These are phyloP conservation scores for Osmoderma eremita DNA, from an alignment of 2,888 invertebrate genomes.

Conservation along the genomic window DNA sequence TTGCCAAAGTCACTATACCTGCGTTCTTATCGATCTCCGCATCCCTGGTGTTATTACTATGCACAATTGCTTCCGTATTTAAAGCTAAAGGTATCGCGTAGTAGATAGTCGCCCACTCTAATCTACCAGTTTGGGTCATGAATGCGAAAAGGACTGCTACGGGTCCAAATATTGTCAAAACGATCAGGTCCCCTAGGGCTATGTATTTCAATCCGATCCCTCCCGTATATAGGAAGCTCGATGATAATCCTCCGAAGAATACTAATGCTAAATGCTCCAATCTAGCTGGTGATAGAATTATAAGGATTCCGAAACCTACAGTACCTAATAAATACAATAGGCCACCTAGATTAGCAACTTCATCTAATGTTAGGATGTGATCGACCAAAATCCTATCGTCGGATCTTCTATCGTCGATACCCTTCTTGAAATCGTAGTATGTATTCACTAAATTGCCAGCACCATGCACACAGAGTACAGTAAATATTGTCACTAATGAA, in stretches of 20 bases:
- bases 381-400: constrained; percentile 96
- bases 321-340: constrained; percentile 89
- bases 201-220: constrained; percentile 96
- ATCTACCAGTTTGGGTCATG: constrained; percentile 89
- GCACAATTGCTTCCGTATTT: constrained; percentile 94
- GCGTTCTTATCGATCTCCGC: constrained; percentile 87
- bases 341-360: constrained; percentile 89
- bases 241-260: constrained; percentile 94
- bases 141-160: constrained; percentile 93
- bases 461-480: constrained; percentile 91
- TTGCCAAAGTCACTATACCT: constrained; percentile 95
- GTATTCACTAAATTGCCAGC: constrained; percentile 98
- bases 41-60: constrained; percentile 95
- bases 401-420: constrained; percentile 94
- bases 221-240: constrained; percentile 96
- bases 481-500: constrained; percentile 83
- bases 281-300: constrained; percentile 82
- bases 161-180: constrained; percentile 93
- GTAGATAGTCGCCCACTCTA: constrained; percentile 91
- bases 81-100: constrained; percentile 94
- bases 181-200: constrained; percentile 91
- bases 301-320: constrained; percentile 61
- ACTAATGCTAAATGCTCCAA: constrained; percentile 95
- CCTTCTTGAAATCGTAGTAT: constrained; percentile 94
- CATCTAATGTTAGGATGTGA: constrained; percentile 83